phyloP scores from a whole-genome alignment of 1,140 invertebrate species.

The Helicorthomorpha holstii region DNA sequence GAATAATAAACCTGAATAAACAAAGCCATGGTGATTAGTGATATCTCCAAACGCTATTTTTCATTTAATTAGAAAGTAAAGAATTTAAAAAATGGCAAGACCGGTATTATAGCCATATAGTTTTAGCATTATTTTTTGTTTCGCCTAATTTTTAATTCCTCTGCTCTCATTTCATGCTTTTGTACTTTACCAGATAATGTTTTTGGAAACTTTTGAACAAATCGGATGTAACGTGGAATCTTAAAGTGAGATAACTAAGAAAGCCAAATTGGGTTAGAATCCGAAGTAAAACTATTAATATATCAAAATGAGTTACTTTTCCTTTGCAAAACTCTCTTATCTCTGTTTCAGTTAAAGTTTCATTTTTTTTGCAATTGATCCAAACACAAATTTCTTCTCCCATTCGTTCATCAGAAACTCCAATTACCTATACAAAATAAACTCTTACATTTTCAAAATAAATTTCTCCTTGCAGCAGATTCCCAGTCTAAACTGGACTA shows the following conservation, averaged over 20 bases:
- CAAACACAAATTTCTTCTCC: constrained; percentile 76
- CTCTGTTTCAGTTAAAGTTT: constrained; percentile 34
- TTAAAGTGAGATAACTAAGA: constrained; percentile 36
- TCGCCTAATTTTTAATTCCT: constrained; percentile 5
- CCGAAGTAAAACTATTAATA: not conserved
- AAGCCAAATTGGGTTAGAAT: not conserved
- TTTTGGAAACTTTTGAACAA: constrained; percentile 32
- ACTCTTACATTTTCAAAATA: not conserved
- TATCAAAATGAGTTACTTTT: no score
- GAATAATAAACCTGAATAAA: no score
- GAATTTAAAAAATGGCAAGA: no score
- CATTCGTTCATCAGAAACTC: constrained; percentile 56
- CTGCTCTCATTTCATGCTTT: constrained; percentile 20
- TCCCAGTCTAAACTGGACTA: not conserved
- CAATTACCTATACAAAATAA: constrained; percentile 36
- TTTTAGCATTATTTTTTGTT: no score
- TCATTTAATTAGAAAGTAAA: no score
- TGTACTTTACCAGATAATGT: constrained; percentile 35
- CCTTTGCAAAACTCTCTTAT: constrained; percentile 49
- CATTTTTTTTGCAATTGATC: constrained; percentile 35
- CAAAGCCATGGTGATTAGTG: no score
- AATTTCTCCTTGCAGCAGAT: not conserved
- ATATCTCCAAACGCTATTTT: no score
- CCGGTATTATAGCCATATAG: no score
- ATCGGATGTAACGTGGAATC: constrained; percentile 34